Conservation (phyloP, 2,797 vertebrate genomes). For the Mallotus villosus region DNA sequence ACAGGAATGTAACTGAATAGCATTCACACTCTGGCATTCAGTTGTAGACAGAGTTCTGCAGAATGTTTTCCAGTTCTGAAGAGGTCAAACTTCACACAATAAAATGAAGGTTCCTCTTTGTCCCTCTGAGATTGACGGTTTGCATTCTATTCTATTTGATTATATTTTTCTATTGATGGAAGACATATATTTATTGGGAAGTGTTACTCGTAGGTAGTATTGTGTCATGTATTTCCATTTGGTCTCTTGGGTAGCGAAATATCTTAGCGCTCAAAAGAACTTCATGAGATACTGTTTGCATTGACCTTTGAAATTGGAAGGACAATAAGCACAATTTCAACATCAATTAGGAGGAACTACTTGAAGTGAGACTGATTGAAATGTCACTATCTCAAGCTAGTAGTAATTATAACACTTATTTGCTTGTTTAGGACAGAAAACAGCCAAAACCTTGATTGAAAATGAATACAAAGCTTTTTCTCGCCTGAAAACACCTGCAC, state of each 20-base stretch:
- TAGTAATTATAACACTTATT: background rate
- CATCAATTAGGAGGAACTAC: too few relatives aligned
- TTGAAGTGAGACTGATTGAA: background rate
- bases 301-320: too few relatives aligned
- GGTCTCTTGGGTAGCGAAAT: background rate
- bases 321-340: too few relatives aligned
- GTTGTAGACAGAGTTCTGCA: conserved; percentile 1
- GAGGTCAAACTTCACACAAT: background rate
- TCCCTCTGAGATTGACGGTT: background rate
- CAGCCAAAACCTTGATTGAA: background rate
- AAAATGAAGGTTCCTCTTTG: background rate
- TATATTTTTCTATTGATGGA: background rate
- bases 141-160: background rate
- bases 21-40: conserved; percentile 1
- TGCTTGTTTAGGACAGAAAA: background rate
- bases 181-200: background rate
- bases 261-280: background rate
- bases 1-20: background rate
- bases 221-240: background rate
- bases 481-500: too few relatives aligned
- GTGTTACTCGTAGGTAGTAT: background rate
- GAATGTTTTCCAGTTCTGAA: background rate
- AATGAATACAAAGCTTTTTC: background rate
- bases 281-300: too few relatives aligned
- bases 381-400: background rate